Evolutionary conservation across 2,888 invertebrate genomes (phyloP), one percentile per base, ranked within the genome.

Genomic region (Tenthredo notha): DNA sequence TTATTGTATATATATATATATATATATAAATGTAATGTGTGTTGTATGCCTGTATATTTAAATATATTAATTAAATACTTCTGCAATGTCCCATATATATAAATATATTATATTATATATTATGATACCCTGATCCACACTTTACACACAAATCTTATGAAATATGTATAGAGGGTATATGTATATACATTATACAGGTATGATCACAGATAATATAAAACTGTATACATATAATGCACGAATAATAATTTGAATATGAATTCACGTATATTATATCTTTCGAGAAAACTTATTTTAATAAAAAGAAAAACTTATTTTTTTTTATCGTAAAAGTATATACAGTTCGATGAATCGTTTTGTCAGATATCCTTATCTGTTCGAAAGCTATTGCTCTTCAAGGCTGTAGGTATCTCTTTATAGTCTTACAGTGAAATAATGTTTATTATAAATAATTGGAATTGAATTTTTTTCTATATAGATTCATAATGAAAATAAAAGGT

Each of bases 161-260:
- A 21, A 61, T 25, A 61, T 25, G 25, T 61, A 61, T 10, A 21
- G 7, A 61, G 18, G 10, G 12, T 25, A 25, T 21, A 21, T 2
- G 7, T 12, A 21, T 61, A 25, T 21, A 25, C 61, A 61, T 25
- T 61, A 12, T 61, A 25, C 25, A 61, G 61, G 21, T 61, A 21
- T 25, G 61, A 61, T 61, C 61, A 61, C 61, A 61, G 61, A 61
- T 61, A 61, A 61, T 61, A 61, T 25, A 61, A 25, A 25, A 61
- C 25, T 10, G 25, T 25, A 61, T 61, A 61, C 21, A 25, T 21
- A 61, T 9, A 21, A 61, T 61, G 21, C 12, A 61, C 21, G 10
- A 61, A 61, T 61, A 61, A 25, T 61, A 25, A 61, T 21, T 25
- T 61, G 61, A 25, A 25, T 61, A 25, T 9, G 21, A 25, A 61